Percentiles rank a stretch among this genome's conserved stretches.
Evolutionary conservation across 2,888 invertebrate species (phyloP).

Genomic region (Drosophila testacea): DNA sequence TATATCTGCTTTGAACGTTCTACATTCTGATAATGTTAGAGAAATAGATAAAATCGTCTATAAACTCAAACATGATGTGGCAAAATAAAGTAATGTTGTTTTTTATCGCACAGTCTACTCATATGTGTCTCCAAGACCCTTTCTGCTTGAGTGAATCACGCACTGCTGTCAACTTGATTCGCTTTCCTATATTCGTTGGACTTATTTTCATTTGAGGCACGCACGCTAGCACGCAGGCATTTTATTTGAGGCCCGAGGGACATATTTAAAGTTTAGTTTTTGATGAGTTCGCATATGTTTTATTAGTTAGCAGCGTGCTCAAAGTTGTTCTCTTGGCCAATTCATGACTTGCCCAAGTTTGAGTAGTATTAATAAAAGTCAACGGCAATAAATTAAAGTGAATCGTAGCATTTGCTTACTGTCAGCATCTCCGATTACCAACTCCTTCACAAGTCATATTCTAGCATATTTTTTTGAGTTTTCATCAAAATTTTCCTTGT

Average conservation of each 20-base stretch:
- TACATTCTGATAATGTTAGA: neutral
- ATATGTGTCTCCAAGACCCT: constrained; percentile 11
- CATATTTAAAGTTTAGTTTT: constrained; percentile 75
- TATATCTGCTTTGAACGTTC: neutral
- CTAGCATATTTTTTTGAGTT: constrained; percentile 51
- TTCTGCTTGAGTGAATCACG: constrained; percentile 56
- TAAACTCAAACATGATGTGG: neutral
- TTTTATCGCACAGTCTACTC: neutral
- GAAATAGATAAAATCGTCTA: too few relatives aligned
- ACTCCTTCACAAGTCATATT: constrained; percentile 17
- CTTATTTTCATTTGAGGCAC: constrained; percentile 39
- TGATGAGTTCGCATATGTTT: constrained; percentile 79
- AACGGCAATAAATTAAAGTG: constrained; percentile 59
- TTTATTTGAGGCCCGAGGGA: constrained; percentile 63
- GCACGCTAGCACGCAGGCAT: constrained; percentile 53
- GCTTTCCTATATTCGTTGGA: constrained; percentile 21
- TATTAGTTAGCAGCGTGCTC: constrained; percentile 70
- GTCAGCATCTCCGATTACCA: constrained; percentile 32
- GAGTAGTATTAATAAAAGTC: constrained; percentile 51
- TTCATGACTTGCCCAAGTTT: constrained; percentile 28
- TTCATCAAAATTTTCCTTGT: constrained; percentile 26
- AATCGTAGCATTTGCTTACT: constrained; percentile 48
- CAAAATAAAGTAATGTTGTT: too few relatives aligned
- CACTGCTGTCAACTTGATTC: constrained; percentile 51
- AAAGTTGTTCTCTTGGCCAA: constrained; percentile 44